Evolutionary conservation across 1,140 invertebrate species (phyloP).

Genomic region (Penaeus chinensis): DNA sequence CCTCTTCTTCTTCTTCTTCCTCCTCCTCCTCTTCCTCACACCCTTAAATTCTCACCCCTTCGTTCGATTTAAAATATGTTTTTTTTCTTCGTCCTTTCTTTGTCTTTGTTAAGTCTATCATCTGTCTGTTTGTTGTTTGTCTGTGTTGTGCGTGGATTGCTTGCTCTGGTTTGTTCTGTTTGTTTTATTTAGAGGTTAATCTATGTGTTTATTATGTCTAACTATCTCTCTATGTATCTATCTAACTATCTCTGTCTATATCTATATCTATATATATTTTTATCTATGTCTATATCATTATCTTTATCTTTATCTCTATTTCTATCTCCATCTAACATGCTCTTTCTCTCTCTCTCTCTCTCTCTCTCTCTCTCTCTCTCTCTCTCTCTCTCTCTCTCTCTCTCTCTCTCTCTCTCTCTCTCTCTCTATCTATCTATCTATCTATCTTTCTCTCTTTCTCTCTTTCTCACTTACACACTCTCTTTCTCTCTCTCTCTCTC

Average conservation of each 20-base stretch:
- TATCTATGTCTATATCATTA: conserved; percentile 6
- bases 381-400: not conserved
- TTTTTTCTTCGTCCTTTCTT: no score
- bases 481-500: not conserved
- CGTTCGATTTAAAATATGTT: no score
- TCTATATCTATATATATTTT: conserved; percentile 2
- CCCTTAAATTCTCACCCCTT: no score
- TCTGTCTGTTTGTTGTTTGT: no score
- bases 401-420: not conserved
- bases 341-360: not conserved
- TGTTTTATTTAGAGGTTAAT: no score
- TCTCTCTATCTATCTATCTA: not conserved
- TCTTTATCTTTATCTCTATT: conserved; percentile 30
- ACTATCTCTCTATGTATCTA: not conserved
- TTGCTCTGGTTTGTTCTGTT: no score
- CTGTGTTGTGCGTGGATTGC: no score
- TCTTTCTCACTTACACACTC: not conserved
- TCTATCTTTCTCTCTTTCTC: not conserved
- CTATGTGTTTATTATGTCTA: not conserved
- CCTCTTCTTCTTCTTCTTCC: no score
- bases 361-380: not conserved
- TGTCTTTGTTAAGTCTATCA: no score
- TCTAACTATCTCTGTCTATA: not conserved
- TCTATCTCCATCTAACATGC: no score
- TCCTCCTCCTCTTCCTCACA: not conserved